A percentile compares a stretch with the other conserved stretches of the same genome.
phyloP scores from a whole-genome alignment of 1,140 invertebrate genomes.

The Drosophila teissieri region DNA sequence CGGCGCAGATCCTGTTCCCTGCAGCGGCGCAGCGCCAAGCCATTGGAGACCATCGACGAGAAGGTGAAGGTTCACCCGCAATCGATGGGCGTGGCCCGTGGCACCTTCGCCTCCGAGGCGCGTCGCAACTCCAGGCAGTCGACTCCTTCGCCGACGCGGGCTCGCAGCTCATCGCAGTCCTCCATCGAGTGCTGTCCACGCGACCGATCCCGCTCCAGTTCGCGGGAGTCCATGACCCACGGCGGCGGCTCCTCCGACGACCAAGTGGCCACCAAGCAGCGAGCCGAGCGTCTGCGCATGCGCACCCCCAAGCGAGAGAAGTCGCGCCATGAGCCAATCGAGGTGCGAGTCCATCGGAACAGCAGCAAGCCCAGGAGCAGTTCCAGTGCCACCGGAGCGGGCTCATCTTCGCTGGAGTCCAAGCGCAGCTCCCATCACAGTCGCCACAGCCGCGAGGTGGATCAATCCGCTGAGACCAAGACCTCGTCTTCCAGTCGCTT shows the following conservation, averaged over 20 bases:
- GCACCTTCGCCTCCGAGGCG: conserved; percentile 74
- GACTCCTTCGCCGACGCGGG: conserved; percentile 68
- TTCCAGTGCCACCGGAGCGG: conserved; percentile 13
- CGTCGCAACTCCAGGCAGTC: conserved; percentile 68
- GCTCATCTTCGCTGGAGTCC: conserved; percentile 27
- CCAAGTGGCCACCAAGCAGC: conserved; percentile 52
- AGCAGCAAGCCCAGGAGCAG: conserved; percentile 41
- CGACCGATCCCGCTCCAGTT: conserved; percentile 78
- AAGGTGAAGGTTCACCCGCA: conserved; percentile 58
- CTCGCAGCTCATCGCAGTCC: conserved; percentile 79
- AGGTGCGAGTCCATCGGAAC: conserved; percentile 33
- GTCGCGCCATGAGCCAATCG: conserved; percentile 44
- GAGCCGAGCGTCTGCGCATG: conserved; percentile 62
- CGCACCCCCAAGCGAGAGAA: conserved; percentile 70
- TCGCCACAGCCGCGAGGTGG: conserved; percentile 47
- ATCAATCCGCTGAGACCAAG: conserved; percentile 42
- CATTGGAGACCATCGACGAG: conserved; percentile 81
- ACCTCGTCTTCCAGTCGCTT: conserved; percentile 55
- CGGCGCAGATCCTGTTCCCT: conserved; percentile 73
- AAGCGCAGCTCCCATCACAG: conserved; percentile 57
- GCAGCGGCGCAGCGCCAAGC: conserved; percentile 71
- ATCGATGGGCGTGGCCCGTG: conserved; percentile 59
- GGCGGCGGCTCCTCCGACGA: conserved; percentile 76
- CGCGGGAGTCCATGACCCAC: conserved; percentile 71
- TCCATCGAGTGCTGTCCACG: conserved; percentile 79